These are phyloP conservation scores for Gastrophryne carolinensis DNA, from an alignment of 2,797 vertebrate species.

Conservation along the genomic window DNA sequence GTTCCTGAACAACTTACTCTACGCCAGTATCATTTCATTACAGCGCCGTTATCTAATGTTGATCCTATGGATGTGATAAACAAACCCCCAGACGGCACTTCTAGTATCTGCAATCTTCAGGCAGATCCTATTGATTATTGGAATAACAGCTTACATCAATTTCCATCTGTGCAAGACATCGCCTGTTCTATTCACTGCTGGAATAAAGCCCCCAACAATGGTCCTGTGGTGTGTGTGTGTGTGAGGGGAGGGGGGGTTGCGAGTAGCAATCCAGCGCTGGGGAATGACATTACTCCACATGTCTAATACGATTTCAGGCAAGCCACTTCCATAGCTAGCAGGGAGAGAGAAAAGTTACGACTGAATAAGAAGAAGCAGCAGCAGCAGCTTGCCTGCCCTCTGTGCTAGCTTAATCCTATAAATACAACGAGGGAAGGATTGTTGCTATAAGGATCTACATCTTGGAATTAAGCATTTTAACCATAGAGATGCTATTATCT, in stretches of 20 bases:
- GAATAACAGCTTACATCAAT: not conserved
- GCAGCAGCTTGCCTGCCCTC: too few relatives aligned
- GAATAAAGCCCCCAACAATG: too few relatives aligned
- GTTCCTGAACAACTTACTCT: too few relatives aligned
- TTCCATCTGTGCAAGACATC: not conserved
- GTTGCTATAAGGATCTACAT: not conserved
- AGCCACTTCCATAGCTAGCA: not conserved
- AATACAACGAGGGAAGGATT: not conserved
- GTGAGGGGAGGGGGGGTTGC: not conserved
- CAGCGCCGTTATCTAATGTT: too few relatives aligned
- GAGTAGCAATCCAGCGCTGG: not conserved
- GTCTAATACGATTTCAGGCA: too few relatives aligned
- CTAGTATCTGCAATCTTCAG: not conserved
- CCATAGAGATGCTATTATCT: not conserved
- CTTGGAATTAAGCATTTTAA: not conserved
- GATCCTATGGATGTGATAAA: not conserved
- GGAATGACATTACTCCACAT: not conserved
- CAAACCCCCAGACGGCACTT: not conserved
- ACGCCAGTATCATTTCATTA: too few relatives aligned
- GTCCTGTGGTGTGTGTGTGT: too few relatives aligned
- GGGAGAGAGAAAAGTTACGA: not conserved
- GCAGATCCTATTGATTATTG: slow-evolving; percentile 2
- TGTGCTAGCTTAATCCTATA: too few relatives aligned
- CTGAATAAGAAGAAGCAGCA: too few relatives aligned
- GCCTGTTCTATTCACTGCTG: not conserved